These are phyloP conservation scores for Hydrolagus affinis DNA, from an alignment of 2,113 vertebrate genomes.

Conservation along the genomic window DNA sequence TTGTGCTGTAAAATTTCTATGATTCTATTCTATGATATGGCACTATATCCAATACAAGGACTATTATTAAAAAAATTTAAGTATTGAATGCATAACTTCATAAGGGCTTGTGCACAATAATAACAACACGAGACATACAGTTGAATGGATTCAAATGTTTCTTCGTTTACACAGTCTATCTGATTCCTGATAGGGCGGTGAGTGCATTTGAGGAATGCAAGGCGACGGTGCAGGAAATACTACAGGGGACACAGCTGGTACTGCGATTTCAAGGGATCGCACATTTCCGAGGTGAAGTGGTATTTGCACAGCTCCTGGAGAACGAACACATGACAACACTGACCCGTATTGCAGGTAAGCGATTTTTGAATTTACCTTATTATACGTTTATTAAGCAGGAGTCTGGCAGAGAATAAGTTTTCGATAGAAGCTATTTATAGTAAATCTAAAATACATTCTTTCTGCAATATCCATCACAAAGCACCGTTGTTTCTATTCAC, in stretches of 20 bases:
- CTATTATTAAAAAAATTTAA: not conserved
- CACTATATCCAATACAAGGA: not conserved
- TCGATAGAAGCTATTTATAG: not conserved
- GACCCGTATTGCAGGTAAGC: constrained; percentile 70
- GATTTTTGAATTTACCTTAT: constrained; percentile 41
- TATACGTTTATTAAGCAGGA: constrained; percentile 42
- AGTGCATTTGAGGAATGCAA: constrained; percentile 63
- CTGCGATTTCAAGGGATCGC: constrained; percentile 75
- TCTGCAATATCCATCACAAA: not conserved
- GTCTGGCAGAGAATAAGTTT: not conserved
- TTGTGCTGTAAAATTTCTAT: too few relatives aligned
- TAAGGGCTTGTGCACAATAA: not conserved
- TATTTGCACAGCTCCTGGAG: constrained; percentile 68
- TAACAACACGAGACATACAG: constrained; percentile 33
- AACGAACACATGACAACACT: constrained; percentile 60
- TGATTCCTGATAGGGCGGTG: constrained; percentile 59
- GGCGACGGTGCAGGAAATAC: constrained; percentile 59
- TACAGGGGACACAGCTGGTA: constrained; percentile 63
- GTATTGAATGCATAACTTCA: too few relatives aligned
- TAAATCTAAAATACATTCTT: not conserved
- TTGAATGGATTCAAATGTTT: constrained; percentile 12
- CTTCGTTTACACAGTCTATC: constrained; percentile 25
- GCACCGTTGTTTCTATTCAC: not conserved
- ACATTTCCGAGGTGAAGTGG: constrained; percentile 81
- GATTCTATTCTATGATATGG: too few relatives aligned